Percentiles rank a stretch among this genome's conserved stretches.
These are phyloP conservation scores for Prionailurus bengalensis DNA, from an alignment of 2,113 vertebrate genomes.

Conservation along the genomic window DNA sequence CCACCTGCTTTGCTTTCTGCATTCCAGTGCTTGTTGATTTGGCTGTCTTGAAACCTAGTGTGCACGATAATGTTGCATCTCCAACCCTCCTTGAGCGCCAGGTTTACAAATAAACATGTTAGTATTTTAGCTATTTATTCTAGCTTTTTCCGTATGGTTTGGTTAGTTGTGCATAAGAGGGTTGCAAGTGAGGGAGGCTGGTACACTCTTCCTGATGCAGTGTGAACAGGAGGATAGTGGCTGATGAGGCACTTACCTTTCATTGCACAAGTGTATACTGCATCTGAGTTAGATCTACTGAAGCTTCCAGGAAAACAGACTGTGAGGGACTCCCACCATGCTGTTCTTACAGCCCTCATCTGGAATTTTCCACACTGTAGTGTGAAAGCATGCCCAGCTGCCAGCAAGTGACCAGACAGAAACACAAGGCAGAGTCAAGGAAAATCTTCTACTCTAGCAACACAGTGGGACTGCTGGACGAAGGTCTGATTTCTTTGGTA, in stretches of 20 bases:
- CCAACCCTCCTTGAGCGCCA: neutral
- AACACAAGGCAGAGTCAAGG: neutral
- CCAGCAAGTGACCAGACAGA: neutral
- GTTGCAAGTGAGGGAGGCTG: rapidly evolving
- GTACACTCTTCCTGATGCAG: neutral
- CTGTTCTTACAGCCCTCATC: neutral
- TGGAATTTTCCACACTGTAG: neutral
- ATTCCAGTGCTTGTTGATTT: neutral
- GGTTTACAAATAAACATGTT: neutral
- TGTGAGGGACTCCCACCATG: neutral
- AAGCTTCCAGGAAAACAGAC: neutral
- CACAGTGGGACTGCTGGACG: no score
- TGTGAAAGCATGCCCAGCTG: neutral
- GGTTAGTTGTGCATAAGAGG: neutral
- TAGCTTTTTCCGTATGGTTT: neutral
- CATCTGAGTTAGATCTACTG: neutral
- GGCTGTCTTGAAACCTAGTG: neutral
- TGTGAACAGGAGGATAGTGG: neutral
- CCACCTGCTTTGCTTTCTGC: neutral
- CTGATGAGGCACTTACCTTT: neutral
- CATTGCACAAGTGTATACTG: neutral
- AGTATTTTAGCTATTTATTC: neutral
- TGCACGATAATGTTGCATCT: neutral
- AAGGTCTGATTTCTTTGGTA: neutral
- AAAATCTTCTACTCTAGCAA: neutral